A percentile compares a stretch with the other conserved stretches of the same genome.
Conservation (phyloP, 2,797 vertebrate genomes). For the Acanthis flammea region DNA sequence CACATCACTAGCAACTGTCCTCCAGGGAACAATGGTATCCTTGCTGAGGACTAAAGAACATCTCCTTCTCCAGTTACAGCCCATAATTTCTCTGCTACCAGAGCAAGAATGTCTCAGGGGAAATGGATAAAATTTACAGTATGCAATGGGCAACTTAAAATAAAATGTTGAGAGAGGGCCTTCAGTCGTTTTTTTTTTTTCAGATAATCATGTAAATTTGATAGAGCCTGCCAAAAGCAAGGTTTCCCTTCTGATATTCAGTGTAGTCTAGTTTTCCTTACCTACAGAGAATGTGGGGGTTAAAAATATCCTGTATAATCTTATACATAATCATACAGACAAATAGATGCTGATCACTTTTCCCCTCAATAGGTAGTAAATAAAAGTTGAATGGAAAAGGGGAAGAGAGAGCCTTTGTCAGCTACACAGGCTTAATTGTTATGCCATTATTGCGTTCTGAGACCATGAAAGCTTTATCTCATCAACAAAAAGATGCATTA, state of each 20-base stretch:
- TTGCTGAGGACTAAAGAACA: neutral
- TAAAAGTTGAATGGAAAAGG: neutral
- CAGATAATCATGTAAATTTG: neutral
- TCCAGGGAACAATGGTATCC: neutral
- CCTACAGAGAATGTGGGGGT: neutral
- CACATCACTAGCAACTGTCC: neutral
- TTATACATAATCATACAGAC: neutral
- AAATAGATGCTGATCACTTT: neutral
- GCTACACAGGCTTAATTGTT: neutral
- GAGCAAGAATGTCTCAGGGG: neutral
- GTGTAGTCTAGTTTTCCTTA: neutral
- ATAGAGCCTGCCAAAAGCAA: neutral
- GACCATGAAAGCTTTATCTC: neutral
- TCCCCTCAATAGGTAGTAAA: neutral
- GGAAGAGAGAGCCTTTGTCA: neutral
- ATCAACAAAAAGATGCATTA: neutral
- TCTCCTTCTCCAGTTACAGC: neutral
- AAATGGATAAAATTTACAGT: neutral
- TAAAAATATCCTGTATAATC: neutral
- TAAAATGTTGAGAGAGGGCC: neutral
- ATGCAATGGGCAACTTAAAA: neutral
- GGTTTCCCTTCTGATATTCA: neutral
- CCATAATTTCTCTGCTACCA: neutral
- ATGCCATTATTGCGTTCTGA: neutral
- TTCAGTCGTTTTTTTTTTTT: neutral